Base-by-base conservation (phyloP, 2,888 invertebrate genomes). In the Pasiphila rectangulata region DNA sequence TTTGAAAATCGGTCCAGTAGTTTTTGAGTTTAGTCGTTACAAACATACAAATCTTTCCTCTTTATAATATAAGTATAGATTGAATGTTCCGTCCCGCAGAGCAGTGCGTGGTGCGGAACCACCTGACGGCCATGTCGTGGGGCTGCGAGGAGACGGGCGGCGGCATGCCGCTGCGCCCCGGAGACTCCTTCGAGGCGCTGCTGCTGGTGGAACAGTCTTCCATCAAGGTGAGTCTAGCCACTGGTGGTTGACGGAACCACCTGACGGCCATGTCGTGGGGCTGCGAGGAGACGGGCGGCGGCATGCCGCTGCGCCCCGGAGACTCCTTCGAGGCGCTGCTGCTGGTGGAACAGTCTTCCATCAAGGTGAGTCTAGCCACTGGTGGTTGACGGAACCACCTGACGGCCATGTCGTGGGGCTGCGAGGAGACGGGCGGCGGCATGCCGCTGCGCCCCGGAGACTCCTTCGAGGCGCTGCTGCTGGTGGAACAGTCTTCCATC, bases 301-400 rank as follows among this genome's bases (percentile, higher is more conserved):
- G 88, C 1, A 93, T 94, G 81, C 92, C 93, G 1, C 87, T 95
- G 35, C 77, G 72, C 0, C 80, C 90, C 9, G 94, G 93, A 0
- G 91, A 93, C 66, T 79, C 88, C 7, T 95, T 95, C 69, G 95
- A 95, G 69, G 91, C 94, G 0, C 78, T 95, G 15, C 73, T 96
- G 19, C 75, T 95, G 5, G 17, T 19, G 9, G 32, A n/a, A n/a
- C n/a, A n/a, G n/a, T n/a, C n/a, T n/a, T n/a, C n/a, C n/a, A n/a
- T n/a, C n/a, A n/a, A n/a, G n/a, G n/a, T n/a, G n/a, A n/a, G n/a
- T n/a, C n/a, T n/a, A n/a, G n/a, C n/a, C n/a, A n/a, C n/a, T n/a
- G n/a, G n/a, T n/a, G n/a, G n/a, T n/a, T n/a, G n/a, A n/a, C 65
- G 90, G 0, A 90, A 90, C 72, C 83, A 89, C 57, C 72, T 87